Percentiles rank a stretch among this genome's conserved stretches.
Conservation (phyloP, 2,113 vertebrate genomes). For the Copsychus sechellarum region DNA sequence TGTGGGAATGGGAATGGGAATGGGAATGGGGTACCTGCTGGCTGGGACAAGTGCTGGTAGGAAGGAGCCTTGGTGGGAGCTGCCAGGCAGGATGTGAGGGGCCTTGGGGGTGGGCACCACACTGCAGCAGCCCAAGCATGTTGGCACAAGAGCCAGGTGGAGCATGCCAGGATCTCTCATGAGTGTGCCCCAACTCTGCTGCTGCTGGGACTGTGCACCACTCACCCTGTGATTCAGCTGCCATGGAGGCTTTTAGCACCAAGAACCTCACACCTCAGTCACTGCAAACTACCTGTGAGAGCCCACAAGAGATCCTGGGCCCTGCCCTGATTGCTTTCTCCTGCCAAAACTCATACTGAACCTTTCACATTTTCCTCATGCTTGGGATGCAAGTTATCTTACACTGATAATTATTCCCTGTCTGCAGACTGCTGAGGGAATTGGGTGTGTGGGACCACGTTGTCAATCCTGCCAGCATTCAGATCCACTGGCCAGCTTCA, state of each 20-base stretch:
- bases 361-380: background rate
- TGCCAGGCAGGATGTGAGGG: background rate
- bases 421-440: background rate
- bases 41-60: background rate
- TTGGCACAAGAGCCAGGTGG: background rate
- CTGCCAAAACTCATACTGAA: background rate
- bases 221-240: background rate
- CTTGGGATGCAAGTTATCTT: background rate
- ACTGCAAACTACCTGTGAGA: background rate
- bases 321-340: background rate
- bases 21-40: background rate
- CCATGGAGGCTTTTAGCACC: background rate
- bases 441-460: background rate
- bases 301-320: background rate
- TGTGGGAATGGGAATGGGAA: background rate
- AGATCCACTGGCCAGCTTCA: background rate
- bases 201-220: background rate
- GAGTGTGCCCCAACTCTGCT: background rate
- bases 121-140: background rate
- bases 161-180: fast-evolving
- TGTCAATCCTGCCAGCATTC: background rate
- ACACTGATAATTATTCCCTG: background rate
- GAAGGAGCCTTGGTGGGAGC: background rate
- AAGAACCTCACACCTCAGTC: background rate
- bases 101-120: background rate